These are phyloP conservation scores for Styela clava DNA, from an alignment of 23 tunicate genomes.

Conservation along the genomic window DNA sequence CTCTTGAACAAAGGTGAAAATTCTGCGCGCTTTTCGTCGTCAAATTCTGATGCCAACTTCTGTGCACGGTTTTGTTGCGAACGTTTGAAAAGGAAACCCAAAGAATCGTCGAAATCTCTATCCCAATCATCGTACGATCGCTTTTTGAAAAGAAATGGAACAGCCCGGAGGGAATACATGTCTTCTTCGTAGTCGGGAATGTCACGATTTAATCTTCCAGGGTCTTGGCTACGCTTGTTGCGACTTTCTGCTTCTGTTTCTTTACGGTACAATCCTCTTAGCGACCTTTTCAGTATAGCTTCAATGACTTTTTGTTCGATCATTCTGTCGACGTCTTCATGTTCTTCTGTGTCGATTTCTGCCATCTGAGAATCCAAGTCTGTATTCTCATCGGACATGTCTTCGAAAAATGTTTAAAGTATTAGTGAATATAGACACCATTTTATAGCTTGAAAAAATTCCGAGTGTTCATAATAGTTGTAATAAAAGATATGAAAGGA, in stretches of 20 bases:
- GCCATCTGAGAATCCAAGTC: no score
- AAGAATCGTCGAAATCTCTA: neutral
- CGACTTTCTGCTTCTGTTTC: neutral
- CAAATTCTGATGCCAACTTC: neutral
- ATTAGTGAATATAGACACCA: no score
- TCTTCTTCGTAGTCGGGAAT: conserved; percentile 10
- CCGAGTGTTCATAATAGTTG: no score
- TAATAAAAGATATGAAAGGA: no score
- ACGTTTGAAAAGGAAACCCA: neutral
- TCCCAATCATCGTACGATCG: neutral
- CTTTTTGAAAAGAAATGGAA: conserved; percentile 8
- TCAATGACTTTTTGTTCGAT: neutral
- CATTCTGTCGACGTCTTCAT: neutral
- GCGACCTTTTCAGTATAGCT: neutral
- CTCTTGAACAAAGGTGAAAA: neutral
- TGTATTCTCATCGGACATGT: neutral
- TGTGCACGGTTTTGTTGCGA: neutral
- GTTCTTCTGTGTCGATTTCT: neutral
- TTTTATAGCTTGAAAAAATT: no score
- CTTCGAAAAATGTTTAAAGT: neutral
- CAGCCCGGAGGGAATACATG: conserved; percentile 12
- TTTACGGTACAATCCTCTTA: neutral
- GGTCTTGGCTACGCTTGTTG: neutral
- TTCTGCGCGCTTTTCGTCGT: neutral
- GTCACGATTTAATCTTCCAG: neutral